Percentiles rank a stretch among this genome's conserved stretches.
Evolutionary conservation across 2,797 vertebrate genomes (phyloP).

Genomic region (Sebastolobus altivelis): DNA sequence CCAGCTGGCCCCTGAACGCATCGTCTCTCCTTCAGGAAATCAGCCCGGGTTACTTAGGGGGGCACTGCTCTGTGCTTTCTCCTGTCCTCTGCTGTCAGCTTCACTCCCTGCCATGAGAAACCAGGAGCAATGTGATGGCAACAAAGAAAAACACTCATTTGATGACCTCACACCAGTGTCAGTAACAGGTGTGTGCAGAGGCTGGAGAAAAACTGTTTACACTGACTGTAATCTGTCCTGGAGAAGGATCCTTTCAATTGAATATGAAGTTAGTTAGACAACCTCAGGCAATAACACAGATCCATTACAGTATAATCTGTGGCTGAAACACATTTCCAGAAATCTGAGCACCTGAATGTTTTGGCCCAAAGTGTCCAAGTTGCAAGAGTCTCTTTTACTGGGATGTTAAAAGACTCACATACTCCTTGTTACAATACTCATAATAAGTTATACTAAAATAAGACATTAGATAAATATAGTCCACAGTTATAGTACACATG

Average conservation of each 20-base stretch:
- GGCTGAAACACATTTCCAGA: neutral
- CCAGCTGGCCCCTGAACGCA: conserved; percentile 62
- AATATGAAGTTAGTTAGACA: conserved; percentile 10
- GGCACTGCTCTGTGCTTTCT: conserved; percentile 8
- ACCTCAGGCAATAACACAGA: neutral
- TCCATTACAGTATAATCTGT: neutral
- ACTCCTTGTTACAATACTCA: neutral
- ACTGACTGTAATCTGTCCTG: conserved; percentile 15
- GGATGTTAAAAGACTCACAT: neutral
- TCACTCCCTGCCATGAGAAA: conserved; percentile 16
- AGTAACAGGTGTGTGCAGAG: conserved; percentile 51
- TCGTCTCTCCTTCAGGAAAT: conserved; percentile 60
- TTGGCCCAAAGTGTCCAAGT: neutral
- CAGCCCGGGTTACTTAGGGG: conserved; percentile 13
- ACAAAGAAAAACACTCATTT: conserved; percentile 47
- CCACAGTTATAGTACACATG: neutral
- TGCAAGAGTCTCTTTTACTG: neutral
- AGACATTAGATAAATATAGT: neutral
- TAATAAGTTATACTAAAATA: neutral
- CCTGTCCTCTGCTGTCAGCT: conserved; percentile 20
- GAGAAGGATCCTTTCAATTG: conserved; percentile 2
- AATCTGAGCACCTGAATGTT: neutral
- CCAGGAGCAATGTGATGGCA: conserved; percentile 44
- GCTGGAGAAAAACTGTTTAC: conserved; percentile 19
- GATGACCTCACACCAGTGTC: conserved; percentile 35